Percentiles rank a stretch among this genome's conserved stretches.
These are phyloP conservation scores for Carpatolechia fugitivella DNA, from an alignment of 2,888 invertebrate species.

Conservation along the genomic window DNA sequence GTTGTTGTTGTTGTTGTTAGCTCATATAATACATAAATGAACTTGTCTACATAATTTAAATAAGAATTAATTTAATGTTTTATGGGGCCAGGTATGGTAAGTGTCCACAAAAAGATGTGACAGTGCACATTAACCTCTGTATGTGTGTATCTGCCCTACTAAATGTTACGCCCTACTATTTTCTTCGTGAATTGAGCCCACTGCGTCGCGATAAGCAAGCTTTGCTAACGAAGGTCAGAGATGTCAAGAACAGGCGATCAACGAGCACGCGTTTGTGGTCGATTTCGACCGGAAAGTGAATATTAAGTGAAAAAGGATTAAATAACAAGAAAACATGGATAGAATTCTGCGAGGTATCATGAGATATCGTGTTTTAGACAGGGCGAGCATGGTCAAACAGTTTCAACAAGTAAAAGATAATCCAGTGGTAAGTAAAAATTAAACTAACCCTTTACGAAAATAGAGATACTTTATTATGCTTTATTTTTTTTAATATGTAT, in stretches of 20 bases:
- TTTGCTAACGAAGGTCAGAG: conserved; percentile 63
- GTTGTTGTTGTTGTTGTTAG: no score
- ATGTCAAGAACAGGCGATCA: conserved; percentile 50
- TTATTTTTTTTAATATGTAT: no score
- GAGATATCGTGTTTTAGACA: conserved; percentile 89
- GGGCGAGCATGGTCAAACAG: conserved; percentile 94
- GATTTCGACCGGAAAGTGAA: neutral
- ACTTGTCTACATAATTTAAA: no score
- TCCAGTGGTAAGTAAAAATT: conserved; percentile 74
- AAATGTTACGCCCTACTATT: no score
- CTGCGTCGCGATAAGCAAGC: conserved; percentile 63
- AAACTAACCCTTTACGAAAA: conserved; percentile 34
- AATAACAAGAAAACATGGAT: conserved; percentile 81
- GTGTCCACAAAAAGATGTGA: neutral
- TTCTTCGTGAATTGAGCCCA: conserved; percentile 1
- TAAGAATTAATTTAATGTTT: neutral
- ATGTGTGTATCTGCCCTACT: neutral
- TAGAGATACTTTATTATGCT: no score
- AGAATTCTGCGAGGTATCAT: conserved; percentile 93
- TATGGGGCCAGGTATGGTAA: no score
- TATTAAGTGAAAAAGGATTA: neutral
- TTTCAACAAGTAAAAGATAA: conserved; percentile 90
- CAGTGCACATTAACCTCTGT: no score
- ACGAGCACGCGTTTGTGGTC: conserved; percentile 21
- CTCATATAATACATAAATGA: no score